Evolutionary conservation across 2,797 vertebrate genomes (phyloP).

Genomic region (Hirundo rustica): DNA sequence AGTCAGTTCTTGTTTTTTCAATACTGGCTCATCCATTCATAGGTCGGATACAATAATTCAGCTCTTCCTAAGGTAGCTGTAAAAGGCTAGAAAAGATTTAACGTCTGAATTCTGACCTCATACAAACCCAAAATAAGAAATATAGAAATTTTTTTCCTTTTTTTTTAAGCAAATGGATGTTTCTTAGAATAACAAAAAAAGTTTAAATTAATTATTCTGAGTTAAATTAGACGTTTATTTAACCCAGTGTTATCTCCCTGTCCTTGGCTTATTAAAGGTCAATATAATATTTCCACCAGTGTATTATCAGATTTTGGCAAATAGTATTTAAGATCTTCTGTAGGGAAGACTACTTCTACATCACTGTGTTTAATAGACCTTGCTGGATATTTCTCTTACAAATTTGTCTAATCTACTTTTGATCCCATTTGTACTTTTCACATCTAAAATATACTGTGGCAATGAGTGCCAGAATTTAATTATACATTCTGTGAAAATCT

Average conservation of each 20-base stretch:
- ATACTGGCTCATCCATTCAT: not conserved
- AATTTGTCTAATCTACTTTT: conserved; percentile 27
- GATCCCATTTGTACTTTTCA: conserved; percentile 33
- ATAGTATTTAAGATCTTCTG: not conserved
- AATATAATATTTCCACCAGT: not conserved
- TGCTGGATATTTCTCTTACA: not conserved
- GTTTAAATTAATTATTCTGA: not conserved
- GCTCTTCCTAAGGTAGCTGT: not conserved
- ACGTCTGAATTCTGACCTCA: not conserved
- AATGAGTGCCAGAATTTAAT: conserved; percentile 10
- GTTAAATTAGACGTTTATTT: not conserved
- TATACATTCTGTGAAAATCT: not conserved
- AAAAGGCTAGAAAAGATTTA: not conserved
- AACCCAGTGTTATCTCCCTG: not conserved
- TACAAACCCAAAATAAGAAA: not conserved
- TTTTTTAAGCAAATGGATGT: not conserved
- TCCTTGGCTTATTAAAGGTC: not conserved
- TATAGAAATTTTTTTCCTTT: not conserved
- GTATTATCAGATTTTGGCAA: not conserved
- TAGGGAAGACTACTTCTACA: not conserved
- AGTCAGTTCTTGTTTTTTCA: not conserved
- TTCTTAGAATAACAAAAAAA: not conserved
- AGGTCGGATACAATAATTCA: not conserved
- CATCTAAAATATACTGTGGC: not conserved
- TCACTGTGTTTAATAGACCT: not conserved